Conservation (phyloP, 1,140 invertebrate species). For the Anastatus disparis region DNA sequence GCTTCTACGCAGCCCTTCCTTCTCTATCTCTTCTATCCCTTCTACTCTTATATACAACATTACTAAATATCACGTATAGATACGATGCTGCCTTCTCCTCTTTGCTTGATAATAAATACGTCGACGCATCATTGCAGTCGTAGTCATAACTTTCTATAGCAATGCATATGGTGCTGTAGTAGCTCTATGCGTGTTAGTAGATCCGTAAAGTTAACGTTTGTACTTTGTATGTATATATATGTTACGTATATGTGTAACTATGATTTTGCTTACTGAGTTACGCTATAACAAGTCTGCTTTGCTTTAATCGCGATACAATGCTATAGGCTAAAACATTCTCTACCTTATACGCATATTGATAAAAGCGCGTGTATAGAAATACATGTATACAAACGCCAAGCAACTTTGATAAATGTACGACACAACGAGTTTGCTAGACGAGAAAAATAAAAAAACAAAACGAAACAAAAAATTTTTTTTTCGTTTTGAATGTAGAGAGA, state of each 20-base stretch:
- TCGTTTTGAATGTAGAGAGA: not conserved
- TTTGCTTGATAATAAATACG: slow-evolving; percentile 36
- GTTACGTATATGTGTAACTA: too few relatives aligned
- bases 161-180: too few relatives aligned
- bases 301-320: slow-evolving; percentile 42
- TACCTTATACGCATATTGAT: slow-evolving; percentile 37
- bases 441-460: too few relatives aligned
- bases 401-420: slow-evolving; percentile 28
- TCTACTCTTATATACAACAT: too few relatives aligned
- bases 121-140: slow-evolving; percentile 19
- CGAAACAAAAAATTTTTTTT: not conserved
- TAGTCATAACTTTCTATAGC: slow-evolving; percentile 32
- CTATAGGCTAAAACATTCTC: too few relatives aligned
- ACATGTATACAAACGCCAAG: too few relatives aligned
- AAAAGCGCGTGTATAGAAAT: too few relatives aligned
- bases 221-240: too few relatives aligned
- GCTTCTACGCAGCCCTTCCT: not conserved
- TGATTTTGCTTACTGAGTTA: slow-evolving; percentile 33
- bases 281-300: not conserved
- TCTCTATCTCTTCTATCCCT: too few relatives aligned
- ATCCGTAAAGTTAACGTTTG: slow-evolving; percentile 33
- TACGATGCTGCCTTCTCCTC: slow-evolving; percentile 10
- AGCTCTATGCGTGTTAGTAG: slow-evolving; percentile 20
- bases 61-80: too few relatives aligned
- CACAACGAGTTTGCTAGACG: not conserved